Evolutionary conservation across 2,888 invertebrate species (phyloP), one percentile per base, ranked within the genome.

Genomic region (Drosophila sordidapex): DNA sequence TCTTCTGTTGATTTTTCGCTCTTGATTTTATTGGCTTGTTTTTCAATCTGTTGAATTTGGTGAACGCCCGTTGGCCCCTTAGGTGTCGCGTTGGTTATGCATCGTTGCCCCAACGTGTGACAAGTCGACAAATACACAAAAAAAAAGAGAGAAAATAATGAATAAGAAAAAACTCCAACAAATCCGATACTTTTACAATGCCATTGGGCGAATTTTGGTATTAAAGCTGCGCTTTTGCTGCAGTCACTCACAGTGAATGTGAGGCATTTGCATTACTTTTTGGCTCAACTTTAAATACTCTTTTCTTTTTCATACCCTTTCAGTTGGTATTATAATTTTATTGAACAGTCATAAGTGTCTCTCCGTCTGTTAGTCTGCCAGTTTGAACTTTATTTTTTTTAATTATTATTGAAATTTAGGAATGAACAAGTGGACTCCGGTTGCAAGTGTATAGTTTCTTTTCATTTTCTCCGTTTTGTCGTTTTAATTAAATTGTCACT

Each of bases 71-170:
- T 27, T 56, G 35, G 29, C 53, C 38, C 69, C 70, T 48, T 52
- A 71, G 80, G 71, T 76, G 79, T 66, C 79, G 65, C 63, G 54
- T 69, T 72, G 61, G 76, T 48, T 76, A 76, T 79, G 78, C 80
- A 79, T 72, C 63, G 69, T 43, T 60, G 69, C 60, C 6, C 25
- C 54, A 25, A 67, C 56, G 48, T 66, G 70, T 56, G 57, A 58
- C 74, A 70, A 43, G 52, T 57, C 58, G 46, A 48, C 43, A 69
- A 59, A 29, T 13, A 54, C 11, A 54, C 46, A 65, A 21, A 21
- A 36, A 57, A 56, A 25, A 3, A n/a, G 38, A 27, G 31, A 13
- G 43, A 43, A 11, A 43, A 43, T 21, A 43, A 49, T 7, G 46
- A 29, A n/a, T 35, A 52, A 2, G 15, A 51, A 48, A 5, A 48